Conservation (phyloP, 2,797 vertebrate species). For the Furcifer pardalis region DNA sequence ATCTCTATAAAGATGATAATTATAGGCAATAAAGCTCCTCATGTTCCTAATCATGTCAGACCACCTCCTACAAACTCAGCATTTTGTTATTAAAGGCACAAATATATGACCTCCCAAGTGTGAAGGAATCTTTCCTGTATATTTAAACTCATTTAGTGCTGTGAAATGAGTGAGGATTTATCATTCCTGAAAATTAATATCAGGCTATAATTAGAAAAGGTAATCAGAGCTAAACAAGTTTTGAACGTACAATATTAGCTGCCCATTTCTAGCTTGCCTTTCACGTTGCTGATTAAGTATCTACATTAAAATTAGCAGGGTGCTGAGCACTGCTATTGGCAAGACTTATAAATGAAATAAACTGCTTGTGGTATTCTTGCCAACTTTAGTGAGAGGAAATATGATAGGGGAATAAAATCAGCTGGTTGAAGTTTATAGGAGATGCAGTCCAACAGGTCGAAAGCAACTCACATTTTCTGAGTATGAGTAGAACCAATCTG, state of each 20-base stretch:
- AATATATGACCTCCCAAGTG: neutral
- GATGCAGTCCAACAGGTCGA: neutral
- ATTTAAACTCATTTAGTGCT: neutral
- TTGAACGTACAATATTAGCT: neutral
- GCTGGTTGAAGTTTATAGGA: neutral
- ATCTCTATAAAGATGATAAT: constrained; percentile 7
- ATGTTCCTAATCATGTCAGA: neutral
- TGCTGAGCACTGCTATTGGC: neutral
- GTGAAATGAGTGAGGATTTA: neutral
- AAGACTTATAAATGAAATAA: neutral
- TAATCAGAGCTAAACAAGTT: neutral
- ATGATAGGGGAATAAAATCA: neutral
- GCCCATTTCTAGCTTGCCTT: neutral
- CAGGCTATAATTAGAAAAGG: neutral
- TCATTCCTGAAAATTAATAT: neutral
- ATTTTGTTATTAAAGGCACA: neutral
- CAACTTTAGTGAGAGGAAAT: neutral
- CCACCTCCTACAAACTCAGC: neutral
- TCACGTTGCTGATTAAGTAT: neutral
- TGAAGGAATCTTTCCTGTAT: neutral
- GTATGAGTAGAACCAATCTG: neutral
- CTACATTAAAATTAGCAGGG: neutral
- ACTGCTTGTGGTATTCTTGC: neutral
- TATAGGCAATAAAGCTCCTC: neutral
- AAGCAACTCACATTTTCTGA: neutral